These are phyloP conservation scores for Pseudochirops corinnae DNA, from an alignment of 2,797 vertebrate species.

Conservation along the genomic window DNA sequence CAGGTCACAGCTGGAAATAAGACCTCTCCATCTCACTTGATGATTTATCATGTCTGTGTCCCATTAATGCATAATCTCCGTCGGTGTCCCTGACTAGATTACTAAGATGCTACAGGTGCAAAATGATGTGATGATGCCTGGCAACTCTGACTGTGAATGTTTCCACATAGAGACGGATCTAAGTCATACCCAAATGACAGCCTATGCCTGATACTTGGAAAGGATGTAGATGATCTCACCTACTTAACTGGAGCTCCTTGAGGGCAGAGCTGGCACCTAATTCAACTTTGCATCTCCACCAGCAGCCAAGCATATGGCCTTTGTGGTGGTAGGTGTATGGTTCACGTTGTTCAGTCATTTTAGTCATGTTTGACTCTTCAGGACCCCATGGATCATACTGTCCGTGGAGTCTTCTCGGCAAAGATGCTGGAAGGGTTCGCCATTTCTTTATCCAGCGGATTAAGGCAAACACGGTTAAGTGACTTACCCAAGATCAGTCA, in stretches of 20 bases:
- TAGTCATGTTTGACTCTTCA: neutral
- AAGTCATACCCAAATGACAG: neutral
- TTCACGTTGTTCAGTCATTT: neutral
- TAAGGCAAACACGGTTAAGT: neutral
- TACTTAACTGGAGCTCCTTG: neutral
- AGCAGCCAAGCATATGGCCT: neutral
- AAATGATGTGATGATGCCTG: neutral
- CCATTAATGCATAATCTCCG: neutral
- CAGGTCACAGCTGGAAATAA: neutral
- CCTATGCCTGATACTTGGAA: neutral
- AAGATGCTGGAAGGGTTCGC: neutral
- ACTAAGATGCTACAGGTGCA: neutral
- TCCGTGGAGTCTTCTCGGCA: neutral
- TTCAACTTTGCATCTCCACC: neutral
- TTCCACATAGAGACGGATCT: constrained; percentile 2
- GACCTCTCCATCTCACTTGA: neutral
- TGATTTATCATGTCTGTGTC: neutral
- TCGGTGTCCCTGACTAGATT: neutral
- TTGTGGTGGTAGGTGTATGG: neutral
- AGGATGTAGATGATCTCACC: neutral
- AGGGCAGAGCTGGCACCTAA: neutral
- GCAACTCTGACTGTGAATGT: constrained; percentile 7
- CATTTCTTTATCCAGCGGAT: neutral
- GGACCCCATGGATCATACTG: neutral
- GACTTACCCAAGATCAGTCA: neutral